Evolutionary conservation across 2,888 invertebrate genomes (phyloP).

Genomic region (Apeira syringaria): DNA sequence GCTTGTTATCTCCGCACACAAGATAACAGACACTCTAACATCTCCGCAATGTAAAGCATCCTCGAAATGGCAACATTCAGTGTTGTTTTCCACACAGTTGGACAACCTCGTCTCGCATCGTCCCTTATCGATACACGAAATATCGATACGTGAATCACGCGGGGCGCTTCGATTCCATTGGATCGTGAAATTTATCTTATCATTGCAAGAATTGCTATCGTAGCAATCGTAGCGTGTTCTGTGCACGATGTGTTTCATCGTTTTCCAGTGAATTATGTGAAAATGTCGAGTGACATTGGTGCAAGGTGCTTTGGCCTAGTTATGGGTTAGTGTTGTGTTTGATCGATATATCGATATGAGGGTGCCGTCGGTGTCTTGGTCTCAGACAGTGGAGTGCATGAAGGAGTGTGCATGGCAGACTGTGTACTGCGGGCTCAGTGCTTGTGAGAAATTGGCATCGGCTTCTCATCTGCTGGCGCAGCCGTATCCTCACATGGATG

Average conservation of each 20-base stretch:
- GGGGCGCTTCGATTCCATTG: constrained; percentile 58
- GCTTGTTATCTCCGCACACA: constrained; percentile 52
- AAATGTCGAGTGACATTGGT: constrained; percentile 9
- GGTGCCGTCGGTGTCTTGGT: constrained; percentile 53
- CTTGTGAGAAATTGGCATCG: constrained; percentile 55
- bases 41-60: constrained; percentile 47
- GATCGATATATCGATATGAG: constrained; percentile 40
- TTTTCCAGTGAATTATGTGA: constrained; percentile 33
- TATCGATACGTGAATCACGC: constrained; percentile 69
- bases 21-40: constrained; percentile 46
- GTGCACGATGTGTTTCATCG: constrained; percentile 25
- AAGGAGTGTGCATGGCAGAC: constrained; percentile 62
- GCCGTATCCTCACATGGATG: constrained; percentile 66
- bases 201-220: constrained; percentile 45
- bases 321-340: constrained; percentile 35
- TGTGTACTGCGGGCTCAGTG: constrained; percentile 56
- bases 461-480: constrained; percentile 56
- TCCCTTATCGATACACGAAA: constrained; percentile 64
- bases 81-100: constrained; percentile 50
- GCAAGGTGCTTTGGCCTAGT: constrained; percentile 30
- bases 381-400: constrained; percentile 55
- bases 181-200: constrained; percentile 44
- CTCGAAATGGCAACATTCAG: constrained; percentile 35
- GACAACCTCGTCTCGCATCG: constrained; percentile 36
- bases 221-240: constrained; percentile 22